Evolutionary conservation across 2,888 invertebrate genomes (phyloP).

Genomic region (Drosophila atripex): DNA sequence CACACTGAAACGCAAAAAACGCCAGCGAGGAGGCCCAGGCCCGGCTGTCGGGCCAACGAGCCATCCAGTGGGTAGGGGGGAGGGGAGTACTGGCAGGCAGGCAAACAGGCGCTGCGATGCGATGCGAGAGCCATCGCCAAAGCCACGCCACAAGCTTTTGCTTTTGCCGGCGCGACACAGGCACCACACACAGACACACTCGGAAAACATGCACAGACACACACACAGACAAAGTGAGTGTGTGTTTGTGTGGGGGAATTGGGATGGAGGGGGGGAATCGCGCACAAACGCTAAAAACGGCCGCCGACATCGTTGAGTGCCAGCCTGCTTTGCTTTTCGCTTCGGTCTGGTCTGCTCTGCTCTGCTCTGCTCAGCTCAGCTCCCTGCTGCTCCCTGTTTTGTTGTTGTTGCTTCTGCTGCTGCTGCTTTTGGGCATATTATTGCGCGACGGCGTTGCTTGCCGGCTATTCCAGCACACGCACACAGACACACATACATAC

Average conservation of each 20-base stretch:
- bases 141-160: constrained; percentile 77
- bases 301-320: constrained; percentile 58
- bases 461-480: constrained; percentile 42
- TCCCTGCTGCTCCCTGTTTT: constrained; percentile 19
- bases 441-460: constrained; percentile 35
- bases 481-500: constrained; percentile 33
- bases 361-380: constrained; percentile 35
- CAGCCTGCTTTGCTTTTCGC: constrained; percentile 36
- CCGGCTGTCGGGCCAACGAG: constrained; percentile 4
- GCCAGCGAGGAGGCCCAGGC: constrained; percentile 56
- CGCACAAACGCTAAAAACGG: constrained; percentile 76
- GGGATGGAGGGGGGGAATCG: constrained; percentile 57
- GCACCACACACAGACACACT: constrained; percentile 28
- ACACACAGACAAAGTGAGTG: constrained; percentile 18
- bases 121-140: constrained; percentile 51
- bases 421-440: constrained; percentile 54
- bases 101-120: constrained; percentile 46
- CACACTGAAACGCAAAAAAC: constrained; percentile 72
- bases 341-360: constrained; percentile 40
- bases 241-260: constrained; percentile 39
- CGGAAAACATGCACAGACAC: constrained; percentile 4
- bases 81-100: constrained; percentile 31
- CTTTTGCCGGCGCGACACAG: constrained; percentile 69
- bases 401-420: constrained; percentile 28
- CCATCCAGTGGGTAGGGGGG: not conserved